Percentiles rank a stretch among this genome's conserved stretches.
phyloP scores from a whole-genome alignment of 2,113 vertebrate genomes.

The Varanus salvator region DNA sequence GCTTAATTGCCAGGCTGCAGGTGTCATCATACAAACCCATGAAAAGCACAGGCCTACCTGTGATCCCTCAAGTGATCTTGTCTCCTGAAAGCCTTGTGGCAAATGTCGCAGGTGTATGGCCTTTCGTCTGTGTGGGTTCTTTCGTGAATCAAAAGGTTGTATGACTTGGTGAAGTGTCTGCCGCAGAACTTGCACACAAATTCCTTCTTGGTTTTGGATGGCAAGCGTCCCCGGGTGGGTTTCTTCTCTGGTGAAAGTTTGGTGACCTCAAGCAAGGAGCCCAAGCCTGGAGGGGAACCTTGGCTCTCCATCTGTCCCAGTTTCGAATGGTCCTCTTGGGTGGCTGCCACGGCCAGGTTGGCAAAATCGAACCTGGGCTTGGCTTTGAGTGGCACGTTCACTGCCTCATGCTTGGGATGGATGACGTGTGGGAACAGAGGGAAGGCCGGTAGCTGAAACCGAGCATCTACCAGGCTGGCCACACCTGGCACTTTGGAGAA shows the following conservation, averaged over 20 bases:
- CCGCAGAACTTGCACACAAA: slow-evolving; percentile 99
- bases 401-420: slow-evolving; percentile 87
- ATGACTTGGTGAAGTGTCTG: slow-evolving; percentile 98
- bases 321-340: slow-evolving; percentile 92
- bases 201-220: slow-evolving; percentile 99
- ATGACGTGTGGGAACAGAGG: slow-evolving; percentile 92
- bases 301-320: slow-evolving; percentile 86
- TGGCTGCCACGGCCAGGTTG: slow-evolving; percentile 94
- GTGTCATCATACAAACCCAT: neutral
- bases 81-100: slow-evolving; percentile 98
- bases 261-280: slow-evolving; percentile 90
- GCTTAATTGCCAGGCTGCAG: too few species aligned
- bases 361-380: slow-evolving; percentile 98
- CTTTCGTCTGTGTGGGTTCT: slow-evolving; percentile 96
- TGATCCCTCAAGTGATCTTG: slow-evolving; percentile 98
- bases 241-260: slow-evolving; percentile 95
- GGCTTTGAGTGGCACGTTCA: slow-evolving; percentile 80
- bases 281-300: slow-evolving; percentile 81
- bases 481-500: slow-evolving; percentile 89
- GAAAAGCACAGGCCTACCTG: slow-evolving; percentile 77
- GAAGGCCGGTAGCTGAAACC: slow-evolving; percentile 89
- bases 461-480: slow-evolving; percentile 83
- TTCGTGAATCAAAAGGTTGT: slow-evolving; percentile 98
- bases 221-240: slow-evolving; percentile 91
- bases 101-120: slow-evolving; percentile 98